Percentiles rank a stretch among this genome's conserved stretches.
These are phyloP conservation scores for Beroe forskalii DNA, from an alignment of 37 sponge, comb jelly and placozoan species.

Conservation along the genomic window DNA sequence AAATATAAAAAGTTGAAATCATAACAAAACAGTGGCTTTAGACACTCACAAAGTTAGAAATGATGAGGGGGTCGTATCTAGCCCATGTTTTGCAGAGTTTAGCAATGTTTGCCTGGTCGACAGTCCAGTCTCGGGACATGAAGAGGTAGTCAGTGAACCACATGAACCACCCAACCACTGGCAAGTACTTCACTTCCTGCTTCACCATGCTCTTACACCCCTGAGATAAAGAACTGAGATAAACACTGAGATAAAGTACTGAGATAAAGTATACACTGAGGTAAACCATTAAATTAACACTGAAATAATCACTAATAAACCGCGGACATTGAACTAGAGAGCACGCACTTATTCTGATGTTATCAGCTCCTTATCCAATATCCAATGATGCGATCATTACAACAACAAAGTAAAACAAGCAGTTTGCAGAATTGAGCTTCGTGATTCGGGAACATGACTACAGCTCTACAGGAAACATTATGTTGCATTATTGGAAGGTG, in stretches of 20 bases:
- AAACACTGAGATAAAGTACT: no score
- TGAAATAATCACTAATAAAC: not conserved
- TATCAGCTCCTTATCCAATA: no score
- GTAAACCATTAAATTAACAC: not conserved
- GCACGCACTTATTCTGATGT: no score
- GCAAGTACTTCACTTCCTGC: conserved; percentile 80
- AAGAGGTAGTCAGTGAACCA: conserved; percentile 84
- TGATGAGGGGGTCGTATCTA: conserved; percentile 67
- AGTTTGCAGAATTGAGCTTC: no score
- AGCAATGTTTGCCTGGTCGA: conserved; percentile 71
- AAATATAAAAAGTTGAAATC: not conserved
- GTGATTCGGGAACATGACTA: no score
- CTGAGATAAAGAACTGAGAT: conserved; percentile 67
- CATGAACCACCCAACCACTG: conserved; percentile 89
- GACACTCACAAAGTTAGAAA: conserved; percentile 18
- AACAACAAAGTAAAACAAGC: no score
- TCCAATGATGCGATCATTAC: no score
- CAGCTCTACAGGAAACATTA: no score
- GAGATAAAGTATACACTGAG: no score
- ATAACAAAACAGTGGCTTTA: not conserved
- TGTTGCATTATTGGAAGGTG: no score
- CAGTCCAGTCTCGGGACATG: conserved; percentile 76
- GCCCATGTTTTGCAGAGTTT: conserved; percentile 68
- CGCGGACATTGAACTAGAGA: no score
- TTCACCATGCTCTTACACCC: conserved; percentile 82